A percentile compares a stretch with the other conserved stretches of the same genome.
These are phyloP conservation scores for Mastacembelus armatus DNA, from an alignment of 2,797 vertebrate species.

Conservation along the genomic window DNA sequence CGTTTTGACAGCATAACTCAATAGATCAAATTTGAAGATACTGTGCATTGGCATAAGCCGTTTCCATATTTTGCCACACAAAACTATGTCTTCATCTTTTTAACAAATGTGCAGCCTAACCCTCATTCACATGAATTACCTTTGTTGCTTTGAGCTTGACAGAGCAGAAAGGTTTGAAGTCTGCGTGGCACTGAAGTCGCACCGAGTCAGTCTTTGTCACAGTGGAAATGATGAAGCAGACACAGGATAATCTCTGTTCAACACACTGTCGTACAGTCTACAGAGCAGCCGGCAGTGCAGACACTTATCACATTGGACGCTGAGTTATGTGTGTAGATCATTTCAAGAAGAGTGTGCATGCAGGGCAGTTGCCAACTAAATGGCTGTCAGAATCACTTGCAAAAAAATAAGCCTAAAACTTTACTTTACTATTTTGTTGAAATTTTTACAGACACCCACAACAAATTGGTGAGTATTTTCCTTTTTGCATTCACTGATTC, in stretches of 20 bases:
- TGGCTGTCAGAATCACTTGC: conserved; percentile 8
- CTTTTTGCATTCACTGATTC: neutral
- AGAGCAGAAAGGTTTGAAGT: conserved; percentile 24
- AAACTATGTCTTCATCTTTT: neutral
- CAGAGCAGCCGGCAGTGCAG: conserved; percentile 42
- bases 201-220: conserved; percentile 34
- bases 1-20: neutral
- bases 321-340: conserved; percentile 37
- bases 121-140: neutral
- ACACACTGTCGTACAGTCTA: conserved; percentile 53
- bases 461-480: neutral
- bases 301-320: conserved; percentile 51
- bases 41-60: neutral
- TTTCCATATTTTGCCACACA: neutral
- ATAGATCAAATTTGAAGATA: conserved; percentile 4
- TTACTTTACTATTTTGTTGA: neutral
- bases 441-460: neutral
- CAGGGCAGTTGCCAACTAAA: conserved; percentile 26
- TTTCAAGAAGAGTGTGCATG: conserved; percentile 30
- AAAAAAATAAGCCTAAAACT: conserved; percentile 20
- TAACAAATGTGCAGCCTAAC: neutral
- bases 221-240: conserved; percentile 59
- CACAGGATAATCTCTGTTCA: conserved; percentile 54
- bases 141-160: neutral
- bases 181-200: neutral